These are phyloP conservation scores for Ryuthela nishihirai DNA, from an alignment of 2,888 invertebrate genomes.

Conservation along the genomic window DNA sequence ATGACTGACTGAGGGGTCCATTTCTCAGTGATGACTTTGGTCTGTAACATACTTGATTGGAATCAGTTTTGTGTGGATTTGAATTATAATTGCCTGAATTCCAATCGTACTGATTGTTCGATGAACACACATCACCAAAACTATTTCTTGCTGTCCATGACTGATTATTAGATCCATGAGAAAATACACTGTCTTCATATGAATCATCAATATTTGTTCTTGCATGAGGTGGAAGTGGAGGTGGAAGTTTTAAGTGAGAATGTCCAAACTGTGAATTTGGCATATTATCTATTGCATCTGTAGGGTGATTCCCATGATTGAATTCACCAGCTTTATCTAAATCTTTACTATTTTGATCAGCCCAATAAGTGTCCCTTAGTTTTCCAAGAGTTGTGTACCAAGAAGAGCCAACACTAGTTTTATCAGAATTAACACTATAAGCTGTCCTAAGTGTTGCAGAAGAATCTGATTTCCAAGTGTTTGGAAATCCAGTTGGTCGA, in stretches of 20 bases:
- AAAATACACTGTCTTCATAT: constrained; percentile 28
- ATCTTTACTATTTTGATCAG: constrained; percentile 22
- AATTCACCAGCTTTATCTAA: constrained; percentile 17
- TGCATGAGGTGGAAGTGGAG: constrained; percentile 18
- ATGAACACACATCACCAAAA: not conserved
- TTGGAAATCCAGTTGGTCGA: constrained; percentile 21
- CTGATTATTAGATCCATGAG: constrained; percentile 9
- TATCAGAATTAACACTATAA: constrained; percentile 23
- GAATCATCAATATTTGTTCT: constrained; percentile 23
- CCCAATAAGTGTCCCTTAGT: constrained; percentile 29
- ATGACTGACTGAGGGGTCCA: constrained; percentile 15
- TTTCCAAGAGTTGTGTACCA: constrained; percentile 36
- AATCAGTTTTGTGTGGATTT: not conserved
- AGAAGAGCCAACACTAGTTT: constrained; percentile 26
- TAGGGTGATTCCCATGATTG: constrained; percentile 5
- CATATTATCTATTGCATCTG: constrained; percentile 9
- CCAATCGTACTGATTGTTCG: constrained; percentile 11
- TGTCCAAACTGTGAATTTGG: constrained; percentile 18
- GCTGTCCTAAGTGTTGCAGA: constrained; percentile 20
- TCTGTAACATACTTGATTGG: constrained; percentile 5
- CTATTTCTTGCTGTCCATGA: constrained; percentile 8
- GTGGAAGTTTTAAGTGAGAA: constrained; percentile 17
- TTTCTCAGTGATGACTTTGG: constrained; percentile 22
- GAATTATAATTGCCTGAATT: constrained; percentile 1
- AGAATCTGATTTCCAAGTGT: constrained; percentile 24